A percentile compares a stretch with the other conserved stretches of the same genome.
Conservation (phyloP, 2,888 invertebrate species). For the Limnephilus auricula region DNA sequence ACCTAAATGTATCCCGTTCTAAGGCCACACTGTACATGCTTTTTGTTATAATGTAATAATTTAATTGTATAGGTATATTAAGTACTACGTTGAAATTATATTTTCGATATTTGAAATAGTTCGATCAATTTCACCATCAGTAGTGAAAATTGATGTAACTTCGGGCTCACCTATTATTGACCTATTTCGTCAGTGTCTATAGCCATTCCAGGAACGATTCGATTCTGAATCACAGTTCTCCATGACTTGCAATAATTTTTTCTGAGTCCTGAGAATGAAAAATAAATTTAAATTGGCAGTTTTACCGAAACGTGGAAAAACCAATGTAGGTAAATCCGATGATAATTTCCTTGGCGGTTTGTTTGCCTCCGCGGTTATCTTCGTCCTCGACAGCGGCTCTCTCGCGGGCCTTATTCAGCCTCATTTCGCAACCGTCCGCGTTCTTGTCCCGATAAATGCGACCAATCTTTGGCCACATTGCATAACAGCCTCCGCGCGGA, state of each 20-base stretch:
- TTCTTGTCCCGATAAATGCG: background rate
- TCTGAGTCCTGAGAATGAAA: background rate
- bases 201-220: background rate
- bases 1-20: too few species aligned
- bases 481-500: background rate
- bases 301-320: background rate
- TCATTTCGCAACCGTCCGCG: background rate
- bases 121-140: too few species aligned
- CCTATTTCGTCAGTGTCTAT: too few species aligned
- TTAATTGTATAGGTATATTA: too few species aligned
- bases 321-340: background rate
- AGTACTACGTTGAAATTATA: too few species aligned
- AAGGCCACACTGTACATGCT: too few species aligned
- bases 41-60: too few species aligned
- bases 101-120: too few species aligned
- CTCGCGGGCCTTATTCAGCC: constrained; percentile 9
- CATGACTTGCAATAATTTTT: background rate
- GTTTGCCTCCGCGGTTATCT: constrained; percentile 4
- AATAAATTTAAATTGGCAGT: background rate
- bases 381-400: constrained; percentile 21
- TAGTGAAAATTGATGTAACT: too few species aligned
- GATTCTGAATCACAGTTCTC: background rate
- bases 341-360: background rate
- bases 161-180: too few species aligned
- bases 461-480: background rate